Percentiles rank a stretch among this genome's conserved stretches.
These are phyloP conservation scores for Drosophila pseudotakahashii DNA, from an alignment of 2,888 invertebrate genomes.

Conservation along the genomic window DNA sequence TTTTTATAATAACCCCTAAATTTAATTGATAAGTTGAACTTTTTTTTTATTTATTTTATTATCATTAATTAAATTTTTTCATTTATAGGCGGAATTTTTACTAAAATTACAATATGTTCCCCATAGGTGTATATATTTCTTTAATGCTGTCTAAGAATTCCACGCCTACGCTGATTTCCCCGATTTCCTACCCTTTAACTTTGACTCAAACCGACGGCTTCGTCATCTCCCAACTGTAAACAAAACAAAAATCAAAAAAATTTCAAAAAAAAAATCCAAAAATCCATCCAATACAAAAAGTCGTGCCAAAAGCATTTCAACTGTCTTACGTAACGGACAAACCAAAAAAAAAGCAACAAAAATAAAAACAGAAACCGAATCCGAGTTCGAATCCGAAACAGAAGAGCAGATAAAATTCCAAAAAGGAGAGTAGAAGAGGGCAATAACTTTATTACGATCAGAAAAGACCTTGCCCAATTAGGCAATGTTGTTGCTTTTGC, in stretches of 20 bases:
- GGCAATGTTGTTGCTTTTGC: slow-evolving; percentile 31
- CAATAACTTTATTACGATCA: slow-evolving; percentile 54
- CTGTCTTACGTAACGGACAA: slow-evolving; percentile 47
- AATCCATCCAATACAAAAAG: slow-evolving; percentile 15
- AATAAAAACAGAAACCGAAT: slow-evolving; percentile 20
- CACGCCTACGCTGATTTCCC: slow-evolving; percentile 13
- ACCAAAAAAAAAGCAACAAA: slow-evolving; percentile 13
- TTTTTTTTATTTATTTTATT: not conserved
- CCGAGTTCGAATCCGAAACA: slow-evolving; percentile 12
- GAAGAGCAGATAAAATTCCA: slow-evolving; percentile 31
- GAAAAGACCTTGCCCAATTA: slow-evolving; percentile 74
- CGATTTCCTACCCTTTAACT: slow-evolving; percentile 7
- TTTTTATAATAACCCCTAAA: no score
- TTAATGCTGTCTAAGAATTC: slow-evolving; percentile 1
- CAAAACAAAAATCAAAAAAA: slow-evolving; percentile 10
- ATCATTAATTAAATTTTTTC: no score
- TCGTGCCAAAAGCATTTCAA: slow-evolving; percentile 44
- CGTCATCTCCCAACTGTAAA: slow-evolving; percentile 13
- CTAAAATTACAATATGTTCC: not conserved
- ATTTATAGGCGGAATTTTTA: no score
- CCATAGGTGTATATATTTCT: not conserved
- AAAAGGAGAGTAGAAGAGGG: slow-evolving; percentile 27
- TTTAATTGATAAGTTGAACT: not conserved
- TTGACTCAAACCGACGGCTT: slow-evolving; percentile 6
- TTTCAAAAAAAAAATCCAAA: slow-evolving; percentile 1